phyloP scores from a whole-genome alignment of 2,113 vertebrate genomes.

The Excalfactoria chinensis region DNA sequence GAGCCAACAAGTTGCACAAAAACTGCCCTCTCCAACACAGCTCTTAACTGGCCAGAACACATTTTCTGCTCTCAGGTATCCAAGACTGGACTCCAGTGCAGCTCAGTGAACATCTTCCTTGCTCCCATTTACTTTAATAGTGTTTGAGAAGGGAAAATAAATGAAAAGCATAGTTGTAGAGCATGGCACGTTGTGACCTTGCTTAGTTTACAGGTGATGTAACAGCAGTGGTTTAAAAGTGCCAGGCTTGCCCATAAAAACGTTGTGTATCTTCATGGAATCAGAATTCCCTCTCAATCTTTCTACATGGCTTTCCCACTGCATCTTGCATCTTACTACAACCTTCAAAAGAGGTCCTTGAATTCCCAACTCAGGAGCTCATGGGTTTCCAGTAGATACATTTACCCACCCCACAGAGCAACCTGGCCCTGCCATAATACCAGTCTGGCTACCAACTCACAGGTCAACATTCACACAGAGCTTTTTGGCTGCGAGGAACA shows the following conservation, averaged over 20 bases:
- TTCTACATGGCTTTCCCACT: not conserved
- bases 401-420: not conserved
- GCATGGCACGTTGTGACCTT: not conserved
- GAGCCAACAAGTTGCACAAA: not conserved
- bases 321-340: not conserved
- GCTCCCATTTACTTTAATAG: no score
- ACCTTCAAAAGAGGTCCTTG: not conserved
- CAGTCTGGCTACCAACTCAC: not conserved
- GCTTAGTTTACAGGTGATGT: not conserved
- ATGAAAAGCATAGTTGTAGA: no score
- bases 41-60: not conserved
- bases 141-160: no score
- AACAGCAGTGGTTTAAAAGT: not conserved
- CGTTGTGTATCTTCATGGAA: fast-evolving
- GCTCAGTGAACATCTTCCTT: no score
- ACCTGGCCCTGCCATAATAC: not conserved
- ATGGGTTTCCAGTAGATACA: not conserved
- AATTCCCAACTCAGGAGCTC: not conserved
- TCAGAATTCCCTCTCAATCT: not conserved
- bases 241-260: not conserved
- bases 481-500: not conserved
- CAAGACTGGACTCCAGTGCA: not conserved
- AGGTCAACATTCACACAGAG: not conserved
- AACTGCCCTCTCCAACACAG: not conserved
- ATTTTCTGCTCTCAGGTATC: not conserved